A percentile compares a stretch with the other conserved stretches of the same genome.
Evolutionary conservation across 37 sponge, comb jelly and placozoan species (phyloP).

Genomic region (Tethya wilhelma): DNA sequence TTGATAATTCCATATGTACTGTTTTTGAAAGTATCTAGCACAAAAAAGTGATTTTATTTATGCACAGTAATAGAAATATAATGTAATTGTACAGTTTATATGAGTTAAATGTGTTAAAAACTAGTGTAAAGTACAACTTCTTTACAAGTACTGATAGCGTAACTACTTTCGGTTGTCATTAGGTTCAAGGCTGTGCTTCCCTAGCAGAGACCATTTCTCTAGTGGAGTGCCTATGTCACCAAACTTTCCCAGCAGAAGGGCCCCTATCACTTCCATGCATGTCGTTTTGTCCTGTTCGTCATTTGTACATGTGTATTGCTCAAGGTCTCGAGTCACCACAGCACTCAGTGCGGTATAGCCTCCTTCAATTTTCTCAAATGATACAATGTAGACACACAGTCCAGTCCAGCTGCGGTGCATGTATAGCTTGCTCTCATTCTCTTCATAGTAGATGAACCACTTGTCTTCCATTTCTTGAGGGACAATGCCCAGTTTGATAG

Average conservation of each 20-base stretch:
- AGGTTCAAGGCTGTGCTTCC: too few species aligned
- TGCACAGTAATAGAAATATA: too few species aligned
- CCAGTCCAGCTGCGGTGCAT: constrained; percentile 49
- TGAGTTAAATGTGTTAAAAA: too few species aligned
- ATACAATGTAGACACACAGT: constrained; percentile 12
- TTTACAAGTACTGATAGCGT: too few species aligned
- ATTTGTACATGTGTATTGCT: background rate
- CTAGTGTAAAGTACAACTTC: too few species aligned
- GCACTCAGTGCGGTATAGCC: background rate
- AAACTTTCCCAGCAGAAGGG: background rate
- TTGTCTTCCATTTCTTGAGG: constrained; percentile 53
- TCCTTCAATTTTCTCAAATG: constrained; percentile 15
- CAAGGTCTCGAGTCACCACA: background rate
- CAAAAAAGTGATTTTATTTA: too few species aligned
- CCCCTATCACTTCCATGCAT: background rate
- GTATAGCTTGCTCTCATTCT: constrained; percentile 30
- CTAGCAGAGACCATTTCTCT: too few species aligned
- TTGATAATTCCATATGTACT: background rate
- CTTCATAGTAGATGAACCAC: constrained; percentile 47
- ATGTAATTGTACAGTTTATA: too few species aligned
- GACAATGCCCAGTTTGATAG: constrained; percentile 12
- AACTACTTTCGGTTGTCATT: too few species aligned
- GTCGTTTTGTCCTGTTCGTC: background rate
- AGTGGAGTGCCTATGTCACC: too few species aligned
- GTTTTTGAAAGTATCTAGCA: too few species aligned